These are phyloP conservation scores for Tenualosa ilisha DNA, from an alignment of 2,797 vertebrate species.

Conservation along the genomic window DNA sequence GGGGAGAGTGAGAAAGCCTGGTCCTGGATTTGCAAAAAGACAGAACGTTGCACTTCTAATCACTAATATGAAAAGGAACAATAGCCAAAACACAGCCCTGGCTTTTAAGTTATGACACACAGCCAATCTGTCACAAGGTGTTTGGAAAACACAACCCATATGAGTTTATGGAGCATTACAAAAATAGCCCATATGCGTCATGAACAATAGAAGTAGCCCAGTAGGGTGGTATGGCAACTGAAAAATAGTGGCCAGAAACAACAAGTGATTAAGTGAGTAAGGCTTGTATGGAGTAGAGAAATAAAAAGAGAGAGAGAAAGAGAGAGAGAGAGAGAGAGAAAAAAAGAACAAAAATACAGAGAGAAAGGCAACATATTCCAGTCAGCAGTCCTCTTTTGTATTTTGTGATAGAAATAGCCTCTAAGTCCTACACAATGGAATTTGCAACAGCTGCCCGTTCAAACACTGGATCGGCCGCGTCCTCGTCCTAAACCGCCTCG, in stretches of 20 bases:
- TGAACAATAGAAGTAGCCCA: not conserved
- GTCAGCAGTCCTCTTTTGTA: slow-evolving; percentile 24
- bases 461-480: not conserved
- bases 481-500: not conserved
- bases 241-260: not conserved
- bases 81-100: not conserved
- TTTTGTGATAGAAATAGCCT: slow-evolving; percentile 35
- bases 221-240: not conserved
- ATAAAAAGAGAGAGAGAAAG: not conserved
- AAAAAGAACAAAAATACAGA: not conserved
- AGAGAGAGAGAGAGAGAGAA: not conserved
- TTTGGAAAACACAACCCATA: slow-evolving; percentile 11
- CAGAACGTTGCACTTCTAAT: not conserved
- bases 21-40: not conserved
- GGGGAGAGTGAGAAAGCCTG: not conserved
- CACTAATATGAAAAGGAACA: not conserved
- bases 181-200: slow-evolving; percentile 8
- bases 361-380: not conserved
- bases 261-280: not conserved
- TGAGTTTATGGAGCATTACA: not conserved
- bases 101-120: not conserved
- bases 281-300: not conserved
- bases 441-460: slow-evolving; percentile 40
- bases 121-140: not conserved
- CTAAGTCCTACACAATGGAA: slow-evolving; percentile 28